A percentile compares a stretch with the other conserved stretches of the same genome.
Evolutionary conservation across 2,888 invertebrate genomes (phyloP).

Genomic region (Hydraecia micacea): DNA sequence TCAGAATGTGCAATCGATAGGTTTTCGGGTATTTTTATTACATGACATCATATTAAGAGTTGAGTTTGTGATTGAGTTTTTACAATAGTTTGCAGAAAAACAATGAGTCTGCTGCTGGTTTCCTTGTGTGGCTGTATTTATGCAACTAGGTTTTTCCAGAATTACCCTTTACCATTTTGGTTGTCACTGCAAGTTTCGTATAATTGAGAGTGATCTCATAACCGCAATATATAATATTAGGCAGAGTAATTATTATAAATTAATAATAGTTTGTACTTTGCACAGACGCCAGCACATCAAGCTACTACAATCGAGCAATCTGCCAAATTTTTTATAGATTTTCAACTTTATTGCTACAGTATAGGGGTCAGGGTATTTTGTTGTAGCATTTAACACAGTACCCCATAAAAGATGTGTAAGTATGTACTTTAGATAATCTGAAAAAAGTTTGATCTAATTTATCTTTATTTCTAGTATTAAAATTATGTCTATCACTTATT

Average conservation of each 20-base stretch:
- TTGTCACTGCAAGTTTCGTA: constrained; percentile 10
- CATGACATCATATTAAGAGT: neutral
- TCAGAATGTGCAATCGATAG: neutral
- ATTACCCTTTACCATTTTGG: constrained; percentile 12
- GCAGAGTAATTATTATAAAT: neutral
- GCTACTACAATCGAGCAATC: too few species aligned
- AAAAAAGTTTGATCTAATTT: too few species aligned
- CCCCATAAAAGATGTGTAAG: too few species aligned
- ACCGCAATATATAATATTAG: neutral
- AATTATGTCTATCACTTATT: too few species aligned
- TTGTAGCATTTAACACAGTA: too few species aligned
- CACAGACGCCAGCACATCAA: too few species aligned
- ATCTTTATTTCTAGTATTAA: too few species aligned
- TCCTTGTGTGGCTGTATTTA: constrained; percentile 5
- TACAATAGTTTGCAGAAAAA: constrained; percentile 31
- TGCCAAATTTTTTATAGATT: too few species aligned
- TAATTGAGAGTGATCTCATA: constrained; percentile 21
- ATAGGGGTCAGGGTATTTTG: too few species aligned
- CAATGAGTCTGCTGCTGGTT: constrained; percentile 31
- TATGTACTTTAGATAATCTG: too few species aligned
- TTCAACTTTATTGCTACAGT: too few species aligned
- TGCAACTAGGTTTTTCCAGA: constrained; percentile 16
- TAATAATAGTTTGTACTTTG: too few species aligned
- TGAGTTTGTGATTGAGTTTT: constrained; percentile 9
- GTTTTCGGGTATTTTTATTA: neutral